These are phyloP conservation scores for Dryadula phaetusa DNA, from an alignment of 2,888 invertebrate genomes.

Conservation along the genomic window DNA sequence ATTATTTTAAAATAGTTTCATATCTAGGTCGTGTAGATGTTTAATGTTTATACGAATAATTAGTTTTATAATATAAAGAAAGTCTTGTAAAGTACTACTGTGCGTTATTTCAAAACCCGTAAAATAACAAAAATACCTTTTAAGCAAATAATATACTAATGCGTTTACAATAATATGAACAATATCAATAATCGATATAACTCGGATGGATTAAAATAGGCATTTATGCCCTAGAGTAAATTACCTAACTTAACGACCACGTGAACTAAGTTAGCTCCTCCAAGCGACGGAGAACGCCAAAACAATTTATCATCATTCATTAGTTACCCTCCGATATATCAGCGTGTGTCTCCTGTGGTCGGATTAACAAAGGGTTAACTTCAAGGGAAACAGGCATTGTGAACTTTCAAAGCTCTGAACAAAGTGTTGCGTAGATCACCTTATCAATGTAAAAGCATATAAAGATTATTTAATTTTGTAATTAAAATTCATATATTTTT, in stretches of 20 bases:
- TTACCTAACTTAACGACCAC: conserved; percentile 20
- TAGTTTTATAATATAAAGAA: too few species aligned
- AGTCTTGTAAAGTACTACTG: too few species aligned
- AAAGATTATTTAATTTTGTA: too few species aligned
- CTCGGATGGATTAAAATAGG: conserved; percentile 7
- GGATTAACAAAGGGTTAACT: conserved; percentile 72
- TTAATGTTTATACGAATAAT: too few species aligned
- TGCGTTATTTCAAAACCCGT: too few species aligned
- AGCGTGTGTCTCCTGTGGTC: conserved; percentile 55
- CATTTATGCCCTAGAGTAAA: conserved; percentile 15
- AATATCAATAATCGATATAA: background rate
- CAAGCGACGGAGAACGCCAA: conserved; percentile 37
- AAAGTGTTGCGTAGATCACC: background rate
- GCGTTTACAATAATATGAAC: background rate
- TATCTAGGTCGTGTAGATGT: too few species aligned
- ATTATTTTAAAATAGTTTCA: too few species aligned
- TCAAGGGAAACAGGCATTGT: conserved; percentile 52
- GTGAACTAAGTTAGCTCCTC: conserved; percentile 40
- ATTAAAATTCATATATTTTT: too few species aligned
- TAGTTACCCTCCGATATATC: conserved; percentile 55
- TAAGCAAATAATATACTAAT: background rate
- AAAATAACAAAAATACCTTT: background rate
- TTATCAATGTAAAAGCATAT: background rate
- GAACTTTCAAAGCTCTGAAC: conserved; percentile 21
- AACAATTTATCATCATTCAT: conserved; percentile 80